These are phyloP conservation scores for Clytia hemisphaerica DNA, from an alignment of 30 jellyfish, hydroid and myxozoan species.

Conservation along the genomic window DNA sequence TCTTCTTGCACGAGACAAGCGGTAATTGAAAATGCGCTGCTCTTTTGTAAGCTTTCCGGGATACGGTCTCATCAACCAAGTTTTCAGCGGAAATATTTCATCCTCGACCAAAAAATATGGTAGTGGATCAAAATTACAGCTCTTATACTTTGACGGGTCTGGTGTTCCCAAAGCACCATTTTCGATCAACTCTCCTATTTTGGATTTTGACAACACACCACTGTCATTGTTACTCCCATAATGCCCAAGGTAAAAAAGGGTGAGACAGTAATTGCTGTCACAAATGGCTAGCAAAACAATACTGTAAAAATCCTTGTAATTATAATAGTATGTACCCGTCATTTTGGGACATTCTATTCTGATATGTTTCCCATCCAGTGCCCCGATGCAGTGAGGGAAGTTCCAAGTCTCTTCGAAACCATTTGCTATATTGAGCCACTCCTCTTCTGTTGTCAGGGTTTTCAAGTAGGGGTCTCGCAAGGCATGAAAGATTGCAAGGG, in stretches of 20 bases:
- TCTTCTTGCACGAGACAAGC: constrained; percentile 7
- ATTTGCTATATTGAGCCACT: constrained; percentile 16
- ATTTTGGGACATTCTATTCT: constrained; percentile 30
- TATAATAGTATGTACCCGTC: constrained; percentile 26
- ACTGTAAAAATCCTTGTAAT: constrained; percentile 38
- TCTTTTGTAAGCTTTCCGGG: too few species aligned
- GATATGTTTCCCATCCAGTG: constrained; percentile 29
- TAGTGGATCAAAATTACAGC: constrained; percentile 10
- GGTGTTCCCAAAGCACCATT: constrained; percentile 10
- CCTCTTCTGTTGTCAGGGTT: constrained; percentile 3
- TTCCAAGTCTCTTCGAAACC: constrained; percentile 18
- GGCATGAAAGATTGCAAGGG: too few species aligned
- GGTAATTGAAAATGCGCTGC: constrained; percentile 36
- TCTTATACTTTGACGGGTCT: constrained; percentile 1
- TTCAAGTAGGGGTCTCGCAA: too few species aligned
- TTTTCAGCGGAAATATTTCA: too few species aligned
- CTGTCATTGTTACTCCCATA: constrained; percentile 45
- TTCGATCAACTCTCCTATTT: too few species aligned
- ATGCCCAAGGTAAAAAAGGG: constrained; percentile 22
- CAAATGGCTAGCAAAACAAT: constrained; percentile 40
- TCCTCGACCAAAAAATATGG: constrained; percentile 44
- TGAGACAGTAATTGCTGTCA: constrained; percentile 33
- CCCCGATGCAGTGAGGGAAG: constrained; percentile 28
- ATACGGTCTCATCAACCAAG: constrained; percentile 44
- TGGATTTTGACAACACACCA: neutral